A percentile compares a stretch with the other conserved stretches of the same genome.
Evolutionary conservation across 37 sponge, comb jelly and placozoan species (phyloP).

Genomic region (Bolinopsis microptera): DNA sequence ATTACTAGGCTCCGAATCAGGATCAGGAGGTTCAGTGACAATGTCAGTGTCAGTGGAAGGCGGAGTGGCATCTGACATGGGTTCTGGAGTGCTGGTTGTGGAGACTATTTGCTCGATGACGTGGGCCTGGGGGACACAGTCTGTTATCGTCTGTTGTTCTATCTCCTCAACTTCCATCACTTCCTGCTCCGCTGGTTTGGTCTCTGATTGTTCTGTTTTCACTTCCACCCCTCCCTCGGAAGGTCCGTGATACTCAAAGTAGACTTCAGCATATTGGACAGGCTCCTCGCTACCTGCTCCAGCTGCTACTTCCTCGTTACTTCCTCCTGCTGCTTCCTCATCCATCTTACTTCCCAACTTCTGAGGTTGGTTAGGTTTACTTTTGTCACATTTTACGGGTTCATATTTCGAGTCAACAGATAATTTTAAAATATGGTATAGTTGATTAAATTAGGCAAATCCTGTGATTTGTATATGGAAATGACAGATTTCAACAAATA

Average conservation of each 20-base stretch:
- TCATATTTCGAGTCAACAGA: no score
- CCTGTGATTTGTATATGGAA: no score
- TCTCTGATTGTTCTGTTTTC: background rate
- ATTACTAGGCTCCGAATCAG: background rate
- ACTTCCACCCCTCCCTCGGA: background rate
- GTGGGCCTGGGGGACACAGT: background rate
- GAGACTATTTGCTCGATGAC: background rate
- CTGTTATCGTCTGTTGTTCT: background rate
- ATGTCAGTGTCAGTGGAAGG: background rate
- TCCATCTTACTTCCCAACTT: background rate
- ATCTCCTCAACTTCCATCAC: background rate
- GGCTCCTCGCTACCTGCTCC: no score
- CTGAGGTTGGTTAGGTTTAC: background rate
- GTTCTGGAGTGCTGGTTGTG: background rate
- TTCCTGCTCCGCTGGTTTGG: background rate
- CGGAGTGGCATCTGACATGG: background rate
- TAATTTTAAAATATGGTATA: no score
- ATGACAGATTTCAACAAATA: no score
- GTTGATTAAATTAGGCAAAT: no score
- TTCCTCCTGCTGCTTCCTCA: background rate
- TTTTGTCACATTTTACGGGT: background rate
- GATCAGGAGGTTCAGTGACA: background rate
- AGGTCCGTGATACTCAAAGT: background rate
- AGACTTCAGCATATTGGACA: background rate
- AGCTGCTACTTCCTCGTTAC: no score